phyloP scores from a whole-genome alignment of 2,113 vertebrate genomes.

The human (Homo sapiens) region DNA sequence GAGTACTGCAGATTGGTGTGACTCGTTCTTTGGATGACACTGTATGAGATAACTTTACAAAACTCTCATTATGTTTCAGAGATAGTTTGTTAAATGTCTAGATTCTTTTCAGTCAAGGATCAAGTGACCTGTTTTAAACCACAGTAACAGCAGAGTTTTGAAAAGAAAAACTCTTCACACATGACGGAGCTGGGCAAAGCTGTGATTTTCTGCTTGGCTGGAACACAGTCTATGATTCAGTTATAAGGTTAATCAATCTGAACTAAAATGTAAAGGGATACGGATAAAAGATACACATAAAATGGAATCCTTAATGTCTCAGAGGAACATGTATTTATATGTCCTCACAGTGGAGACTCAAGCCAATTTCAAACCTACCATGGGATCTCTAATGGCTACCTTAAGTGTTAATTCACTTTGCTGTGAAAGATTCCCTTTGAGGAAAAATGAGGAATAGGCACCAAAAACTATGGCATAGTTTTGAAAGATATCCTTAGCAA shows the following conservation, averaged over 20 bases:
- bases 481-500: slow-evolving; percentile 63
- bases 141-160: slow-evolving; percentile 79
- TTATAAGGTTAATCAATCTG: slow-evolving; percentile 84
- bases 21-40: slow-evolving; percentile 64
- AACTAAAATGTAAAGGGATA: slow-evolving; percentile 79
- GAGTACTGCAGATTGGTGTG: slow-evolving; percentile 64
- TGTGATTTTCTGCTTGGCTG: slow-evolving; percentile 86
- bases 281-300: slow-evolving; percentile 69
- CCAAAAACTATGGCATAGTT: slow-evolving; percentile 58
- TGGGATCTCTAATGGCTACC: slow-evolving; percentile 59
- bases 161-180: slow-evolving; percentile 84
- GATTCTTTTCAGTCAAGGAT: slow-evolving; percentile 79
- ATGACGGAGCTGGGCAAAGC: slow-evolving; percentile 82
- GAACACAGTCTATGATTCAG: slow-evolving; percentile 82
- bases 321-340: slow-evolving; percentile 60
- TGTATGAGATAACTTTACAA: slow-evolving; percentile 78
- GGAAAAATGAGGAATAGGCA: slow-evolving; percentile 43
- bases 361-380: slow-evolving; percentile 64
- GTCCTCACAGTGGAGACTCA: slow-evolving; percentile 51
- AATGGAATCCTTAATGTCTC: slow-evolving; percentile 73
- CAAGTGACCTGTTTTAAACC: slow-evolving; percentile 84
- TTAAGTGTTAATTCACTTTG: slow-evolving; percentile 44
- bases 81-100: slow-evolving; percentile 80
- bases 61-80: slow-evolving; percentile 81
- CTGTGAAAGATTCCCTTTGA: slow-evolving; percentile 51